Percentiles rank a stretch among this genome's conserved stretches.
Conservation (phyloP, 1,140 invertebrate genomes). For the Nylanderia fulva region DNA sequence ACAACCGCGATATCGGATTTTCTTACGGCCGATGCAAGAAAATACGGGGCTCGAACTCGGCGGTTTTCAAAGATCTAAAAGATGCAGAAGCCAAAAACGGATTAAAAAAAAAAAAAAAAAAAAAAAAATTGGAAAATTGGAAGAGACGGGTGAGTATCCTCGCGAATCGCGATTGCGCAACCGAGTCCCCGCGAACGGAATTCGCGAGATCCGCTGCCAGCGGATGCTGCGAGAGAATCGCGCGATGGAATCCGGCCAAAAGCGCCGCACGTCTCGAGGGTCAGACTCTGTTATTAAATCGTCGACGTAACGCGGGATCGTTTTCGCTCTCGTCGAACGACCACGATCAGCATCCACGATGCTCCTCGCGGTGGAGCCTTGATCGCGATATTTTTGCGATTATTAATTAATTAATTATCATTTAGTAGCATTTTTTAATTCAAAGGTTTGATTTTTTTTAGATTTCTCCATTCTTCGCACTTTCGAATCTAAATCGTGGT, state of each 20-base stretch:
- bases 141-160: conserved; percentile 1
- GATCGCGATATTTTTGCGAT: neutral
- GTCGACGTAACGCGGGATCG: conserved; percentile 28
- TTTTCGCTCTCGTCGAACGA: neutral
- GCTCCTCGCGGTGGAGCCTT: neutral
- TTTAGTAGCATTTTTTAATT: no score
- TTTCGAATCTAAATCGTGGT: no score
- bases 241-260: conserved; percentile 59
- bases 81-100: neutral
- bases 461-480: no score
- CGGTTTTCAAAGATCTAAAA: neutral
- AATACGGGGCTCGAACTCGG: neutral
- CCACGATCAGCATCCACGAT: neutral
- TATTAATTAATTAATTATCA: no score
- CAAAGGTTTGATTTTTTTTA: no score
- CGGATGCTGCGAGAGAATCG: conserved; percentile 6
- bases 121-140: neutral
- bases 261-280: conserved; percentile 21
- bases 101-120: neutral
- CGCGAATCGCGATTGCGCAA: conserved; percentile 46
- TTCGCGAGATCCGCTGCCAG: conserved; percentile 44
- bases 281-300: conserved; percentile 54
- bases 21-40: no score
- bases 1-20: conserved; percentile 24
- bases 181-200: conserved; percentile 20